These are phyloP conservation scores for Caenorhabditis brenneri DNA, from an alignment of 1,140 invertebrate species.

Conservation along the genomic window DNA sequence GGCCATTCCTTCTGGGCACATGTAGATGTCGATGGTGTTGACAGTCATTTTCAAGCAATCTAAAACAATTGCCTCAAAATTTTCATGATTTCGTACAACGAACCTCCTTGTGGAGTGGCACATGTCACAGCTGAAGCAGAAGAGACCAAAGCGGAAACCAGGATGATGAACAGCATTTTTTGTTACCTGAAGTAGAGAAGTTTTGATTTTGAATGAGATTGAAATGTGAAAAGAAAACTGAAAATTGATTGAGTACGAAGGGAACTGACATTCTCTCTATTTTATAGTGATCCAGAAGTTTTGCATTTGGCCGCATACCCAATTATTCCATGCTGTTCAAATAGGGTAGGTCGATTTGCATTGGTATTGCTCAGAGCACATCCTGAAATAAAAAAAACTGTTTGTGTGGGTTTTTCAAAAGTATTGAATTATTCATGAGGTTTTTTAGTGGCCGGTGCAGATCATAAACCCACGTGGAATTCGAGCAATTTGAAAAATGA, in stretches of 20 bases:
- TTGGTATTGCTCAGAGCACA: background rate
- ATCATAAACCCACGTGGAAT: background rate
- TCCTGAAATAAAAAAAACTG: background rate
- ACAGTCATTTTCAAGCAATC: constrained; percentile 18
- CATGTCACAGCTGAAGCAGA: constrained; percentile 12
- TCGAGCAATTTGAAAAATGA: no score
- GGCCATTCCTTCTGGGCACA: constrained; percentile 26
- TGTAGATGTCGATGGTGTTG: background rate
- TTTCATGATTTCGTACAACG: background rate
- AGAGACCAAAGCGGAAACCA: constrained; percentile 6
- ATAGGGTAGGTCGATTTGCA: background rate
- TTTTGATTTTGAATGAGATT: background rate
- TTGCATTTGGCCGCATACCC: background rate
- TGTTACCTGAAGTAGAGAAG: constrained; percentile 3
- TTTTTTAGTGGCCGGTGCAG: background rate
- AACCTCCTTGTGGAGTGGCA: background rate
- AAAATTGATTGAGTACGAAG: background rate
- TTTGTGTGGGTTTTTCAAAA: background rate
- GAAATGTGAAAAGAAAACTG: background rate
- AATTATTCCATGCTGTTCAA: constrained; percentile 5
- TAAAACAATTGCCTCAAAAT: background rate
- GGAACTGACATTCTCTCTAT: background rate
- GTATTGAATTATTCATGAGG: background rate
- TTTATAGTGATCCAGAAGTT: background rate
- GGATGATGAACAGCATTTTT: constrained; percentile 38